Base-by-base conservation (phyloP, 2,113 vertebrate species). In the Phainopepla nitens region DNA sequence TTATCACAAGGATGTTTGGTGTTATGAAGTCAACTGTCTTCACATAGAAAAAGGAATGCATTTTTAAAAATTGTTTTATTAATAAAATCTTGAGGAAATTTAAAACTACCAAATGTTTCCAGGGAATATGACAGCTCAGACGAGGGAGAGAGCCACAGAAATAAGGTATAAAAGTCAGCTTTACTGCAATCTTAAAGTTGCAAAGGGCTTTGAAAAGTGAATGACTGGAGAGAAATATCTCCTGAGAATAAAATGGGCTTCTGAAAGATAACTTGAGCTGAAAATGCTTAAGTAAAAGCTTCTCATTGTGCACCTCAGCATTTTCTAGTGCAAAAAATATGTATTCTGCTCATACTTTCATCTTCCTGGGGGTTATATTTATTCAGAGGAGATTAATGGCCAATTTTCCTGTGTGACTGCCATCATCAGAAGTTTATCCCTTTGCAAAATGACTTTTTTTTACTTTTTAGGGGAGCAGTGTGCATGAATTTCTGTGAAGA, bases 311-410 rank as follows among this genome's bases (percentile, higher is more conserved):
- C 47, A 89, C 77, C 70, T 96, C 90, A 94, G 77, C 90, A 87
- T 89, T 96, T 97, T 94, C 61, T 89, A 96, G 89, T 79, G 71
- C n/a, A 85, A 77, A 95, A 86, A 83, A 56, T 35, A 78, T 10
- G 45, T 64, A 94, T 90, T 90, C 94, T 95, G 31, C 28, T 91
- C 92, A 58, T 44, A 36, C 47, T 89, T 75, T 35, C 22, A 33
- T 94, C 73, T 89, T 92, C 58, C 87, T 68, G 31, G 81, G 42
- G 53, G 73, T 75, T 93, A n/a, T 92, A 95, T 91, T 91, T 94
- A 94, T 95, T 96, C 73, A 77, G 45, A 72, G 64, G 72, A 84
- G 92, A 95, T 95, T 96, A 94, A 92, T 5, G 3, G 39, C 57
- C 61, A 73, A 58, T 95, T 96, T 93, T 94, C 39, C 39, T 91